Evolutionary conservation across 2,797 vertebrate species (phyloP), one percentile per base, ranked within the genome.

Genomic region (Scolopax bukidnonensis): DNA sequence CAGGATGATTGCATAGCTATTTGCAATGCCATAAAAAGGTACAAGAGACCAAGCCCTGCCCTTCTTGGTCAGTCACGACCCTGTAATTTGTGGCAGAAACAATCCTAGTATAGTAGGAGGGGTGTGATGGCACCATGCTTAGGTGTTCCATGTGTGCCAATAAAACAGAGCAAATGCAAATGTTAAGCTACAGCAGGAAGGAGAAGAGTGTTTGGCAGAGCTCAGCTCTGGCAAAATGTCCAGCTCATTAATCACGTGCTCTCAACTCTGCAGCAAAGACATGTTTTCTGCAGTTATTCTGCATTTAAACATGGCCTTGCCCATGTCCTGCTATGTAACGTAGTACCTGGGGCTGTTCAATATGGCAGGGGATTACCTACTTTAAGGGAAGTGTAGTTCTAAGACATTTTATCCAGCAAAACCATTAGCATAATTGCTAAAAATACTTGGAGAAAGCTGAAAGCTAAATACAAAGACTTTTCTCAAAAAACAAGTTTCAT

Each of bases 21-120:
- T 97, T 97, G 74, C 93, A 87, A 67, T 96, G 89, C 96, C 96
- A 97, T 96, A 97, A 97, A 97, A 96, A 97, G 96, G 96, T 95
- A 93, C 95, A 95, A 96, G 59, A 95, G 77, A 87, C 74, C 91
- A 95, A 95, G 95, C 96, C 96, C 96, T 97, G 94, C 93, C 94
- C 93, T 96, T 93, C 80, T 95, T 64, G 94, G 96, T 94, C 95
- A 92, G 89, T 60, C 73, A 33, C 0, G 45, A 86, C 63, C 80
- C 91, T 95, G 85, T 91, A 96, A 97, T 97, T 97, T 91, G 95
- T 48, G 94, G 95, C 33, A 74, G 85, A 81, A 88, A 86, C 74
- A 74, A 84, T 88, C 51, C 96, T 63, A 74, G 54, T 61, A 87
- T 90, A 48, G 95, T 40, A 94, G 87, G 60, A 96, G 70, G 94